These are phyloP conservation scores for Bothrops jararaca DNA, from an alignment of 2,113 vertebrate species.

Conservation along the genomic window DNA sequence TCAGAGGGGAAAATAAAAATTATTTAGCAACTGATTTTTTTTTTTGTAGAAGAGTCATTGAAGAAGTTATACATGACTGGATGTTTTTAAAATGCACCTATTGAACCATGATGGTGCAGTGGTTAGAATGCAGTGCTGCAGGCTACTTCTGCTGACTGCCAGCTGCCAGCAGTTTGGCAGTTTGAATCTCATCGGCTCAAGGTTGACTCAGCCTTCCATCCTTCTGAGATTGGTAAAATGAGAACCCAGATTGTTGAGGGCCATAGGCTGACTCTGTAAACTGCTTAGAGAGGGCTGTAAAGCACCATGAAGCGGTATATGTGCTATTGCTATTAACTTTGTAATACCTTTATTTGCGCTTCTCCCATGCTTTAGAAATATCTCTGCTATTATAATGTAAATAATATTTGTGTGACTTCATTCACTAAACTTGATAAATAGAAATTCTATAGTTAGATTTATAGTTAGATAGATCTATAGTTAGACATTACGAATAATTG, in stretches of 20 bases:
- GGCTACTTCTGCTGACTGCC: no score
- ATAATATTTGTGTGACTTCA: neutral
- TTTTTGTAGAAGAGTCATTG: neutral
- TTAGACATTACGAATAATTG: neutral
- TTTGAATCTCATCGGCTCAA: no score
- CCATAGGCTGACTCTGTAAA: no score
- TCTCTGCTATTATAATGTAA: neutral
- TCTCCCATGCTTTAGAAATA: neutral
- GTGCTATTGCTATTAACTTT: neutral
- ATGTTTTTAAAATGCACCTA: neutral
- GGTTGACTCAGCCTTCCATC: no score
- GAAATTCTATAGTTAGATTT: neutral
- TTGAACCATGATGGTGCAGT: no score
- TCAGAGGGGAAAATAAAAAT: neutral
- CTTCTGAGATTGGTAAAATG: no score
- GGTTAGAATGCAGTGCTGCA: no score
- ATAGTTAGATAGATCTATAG: no score
- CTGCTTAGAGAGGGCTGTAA: no score
- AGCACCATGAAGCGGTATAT: no score
- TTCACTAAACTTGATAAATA: neutral
- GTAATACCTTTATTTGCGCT: neutral
- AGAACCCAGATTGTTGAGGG: no score
- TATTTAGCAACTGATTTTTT: neutral
- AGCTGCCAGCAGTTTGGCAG: no score
- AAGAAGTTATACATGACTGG: neutral